Conservation (phyloP, 1,140 invertebrate species). For the Mylabris phalerata region DNA sequence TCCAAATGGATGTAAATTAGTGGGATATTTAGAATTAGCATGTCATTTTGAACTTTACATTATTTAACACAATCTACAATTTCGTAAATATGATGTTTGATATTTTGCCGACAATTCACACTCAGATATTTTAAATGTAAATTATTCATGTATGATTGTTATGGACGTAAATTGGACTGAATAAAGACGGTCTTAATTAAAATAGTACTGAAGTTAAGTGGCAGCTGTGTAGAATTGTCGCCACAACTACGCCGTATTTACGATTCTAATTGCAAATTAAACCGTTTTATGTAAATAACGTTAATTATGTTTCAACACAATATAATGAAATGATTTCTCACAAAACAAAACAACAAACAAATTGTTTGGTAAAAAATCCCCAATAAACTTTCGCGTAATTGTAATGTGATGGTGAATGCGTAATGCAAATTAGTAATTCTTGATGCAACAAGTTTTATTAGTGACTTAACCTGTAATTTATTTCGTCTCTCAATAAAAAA, state of each 20-base stretch:
- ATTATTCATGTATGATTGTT: conserved; percentile 28
- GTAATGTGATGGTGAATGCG: conserved; percentile 31
- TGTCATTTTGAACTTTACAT: conserved; percentile 16
- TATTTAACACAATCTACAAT: conserved; percentile 17
- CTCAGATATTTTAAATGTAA: conserved; percentile 23
- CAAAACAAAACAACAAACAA: too few relatives aligned
- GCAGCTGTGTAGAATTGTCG: conserved; percentile 19
- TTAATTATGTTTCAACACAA: neutral
- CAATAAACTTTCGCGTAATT: conserved; percentile 16
- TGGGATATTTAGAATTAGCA: conserved; percentile 28
- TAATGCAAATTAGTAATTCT: conserved; percentile 32
- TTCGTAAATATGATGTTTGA: conserved; percentile 27
- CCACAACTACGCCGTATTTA: neutral
- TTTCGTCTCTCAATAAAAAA: conserved; percentile 25
- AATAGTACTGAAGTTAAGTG: conserved; percentile 17
- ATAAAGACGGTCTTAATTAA: conserved; percentile 25
- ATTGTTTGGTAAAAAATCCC: too few relatives aligned
- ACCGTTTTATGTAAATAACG: neutral
- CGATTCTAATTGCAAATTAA: neutral
- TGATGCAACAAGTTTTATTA: conserved; percentile 26
- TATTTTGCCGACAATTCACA: conserved; percentile 23
- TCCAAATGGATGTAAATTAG: conserved; percentile 31
- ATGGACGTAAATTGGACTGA: conserved; percentile 20
- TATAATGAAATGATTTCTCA: too few relatives aligned
- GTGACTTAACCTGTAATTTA: conserved; percentile 23